Evolutionary conservation across 2,113 vertebrate species (phyloP), one percentile per base, ranked within the genome.

Genomic region (Carlito syrichta): DNA sequence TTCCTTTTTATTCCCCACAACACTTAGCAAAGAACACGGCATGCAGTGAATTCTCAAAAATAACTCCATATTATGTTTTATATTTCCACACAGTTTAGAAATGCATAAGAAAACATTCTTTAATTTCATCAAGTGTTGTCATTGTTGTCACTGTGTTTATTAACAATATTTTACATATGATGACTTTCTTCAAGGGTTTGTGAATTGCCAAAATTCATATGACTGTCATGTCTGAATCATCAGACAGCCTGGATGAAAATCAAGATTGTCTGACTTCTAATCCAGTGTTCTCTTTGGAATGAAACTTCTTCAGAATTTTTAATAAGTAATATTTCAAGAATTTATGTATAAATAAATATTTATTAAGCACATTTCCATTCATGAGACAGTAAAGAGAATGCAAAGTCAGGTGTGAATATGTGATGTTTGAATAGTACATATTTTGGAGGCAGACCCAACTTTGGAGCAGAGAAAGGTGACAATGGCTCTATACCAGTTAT

Each of bases 311-410:
- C 6, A 66, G 48, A 2, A 58, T 83, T 76, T 96, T 40, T 30
- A 35, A 87, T 88, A 81, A 45, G 23, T n/a, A 76, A 84, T 56
- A n/a, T 91, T 48, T 83, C 23, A 74, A 87, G 27, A 38, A 91
- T 66, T 87, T 43, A 88, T 74, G 50, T 48, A 88, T 79, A 68
- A 79, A 84, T 83, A 91, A 96, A 91, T 93, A 88, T 93, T 84
- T 84, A 93, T 79, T 54, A 3, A 3, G 16, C 5, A 84, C 19
- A n/a, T 27, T 91, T 78, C 16, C 11, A 74, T 79, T 48, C 6
- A 52, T 91, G 30, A 93, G 30, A n/a, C 7, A 68, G 19, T 82
- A 25, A 85, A 84, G 52, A 45, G 6, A 8, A 79, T 54, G 50
- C 5, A 91, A 83, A 79, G 16, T 74, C 20, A 56, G 2, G 22